Conservation (phyloP, 2,113 vertebrate species). For the Vidua macroura region DNA sequence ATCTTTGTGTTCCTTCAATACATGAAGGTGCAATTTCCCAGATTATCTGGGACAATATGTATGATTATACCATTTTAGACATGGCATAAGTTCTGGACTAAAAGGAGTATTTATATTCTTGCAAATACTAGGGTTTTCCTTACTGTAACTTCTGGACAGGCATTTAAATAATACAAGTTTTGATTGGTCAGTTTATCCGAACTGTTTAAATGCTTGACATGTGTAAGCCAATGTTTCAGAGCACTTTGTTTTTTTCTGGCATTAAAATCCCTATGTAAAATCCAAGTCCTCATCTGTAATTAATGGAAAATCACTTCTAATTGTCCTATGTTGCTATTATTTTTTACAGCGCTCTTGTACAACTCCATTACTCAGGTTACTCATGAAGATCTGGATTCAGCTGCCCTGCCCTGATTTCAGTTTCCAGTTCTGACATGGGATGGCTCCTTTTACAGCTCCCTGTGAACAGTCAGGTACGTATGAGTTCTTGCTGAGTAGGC, state of each 20-base stretch:
- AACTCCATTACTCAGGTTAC: fast-evolving
- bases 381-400: not conserved
- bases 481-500: not conserved
- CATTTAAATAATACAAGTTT: not conserved
- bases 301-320: not conserved
- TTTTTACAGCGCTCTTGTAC: not conserved
- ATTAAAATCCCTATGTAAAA: not conserved
- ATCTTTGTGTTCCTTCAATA: not conserved
- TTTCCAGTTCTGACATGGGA: not conserved
- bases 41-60: not conserved
- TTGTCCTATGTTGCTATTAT: fast-evolving
- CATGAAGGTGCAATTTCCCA: fast-evolving
- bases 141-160: fast-evolving
- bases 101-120: not conserved
- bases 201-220: not conserved
- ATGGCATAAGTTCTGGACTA: not conserved
- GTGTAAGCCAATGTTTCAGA: not conserved
- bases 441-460: not conserved
- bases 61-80: not conserved
- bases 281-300: not conserved
- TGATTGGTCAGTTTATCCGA: not conserved
- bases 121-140: not conserved
- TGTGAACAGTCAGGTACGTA: not conserved
- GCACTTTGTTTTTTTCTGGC: not conserved
- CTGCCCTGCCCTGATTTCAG: not conserved